These are phyloP conservation scores for Nilaparvata lugens DNA, from an alignment of 1,140 invertebrate species.

Conservation along the genomic window DNA sequence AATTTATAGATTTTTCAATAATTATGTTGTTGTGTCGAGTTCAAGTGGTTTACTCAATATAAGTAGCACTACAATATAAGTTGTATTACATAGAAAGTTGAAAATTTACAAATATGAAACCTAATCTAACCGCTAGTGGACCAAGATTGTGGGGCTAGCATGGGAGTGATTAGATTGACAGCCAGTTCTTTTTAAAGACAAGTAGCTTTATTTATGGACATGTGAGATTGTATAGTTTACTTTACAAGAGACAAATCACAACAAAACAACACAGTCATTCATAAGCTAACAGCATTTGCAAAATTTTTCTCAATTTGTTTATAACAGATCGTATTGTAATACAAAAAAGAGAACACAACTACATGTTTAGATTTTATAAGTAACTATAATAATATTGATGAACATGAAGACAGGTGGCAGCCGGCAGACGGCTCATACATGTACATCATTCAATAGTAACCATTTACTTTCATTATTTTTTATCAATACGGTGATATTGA, in stretches of 20 bases:
- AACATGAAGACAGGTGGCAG: slow-evolving; percentile 20
- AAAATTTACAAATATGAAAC: no score
- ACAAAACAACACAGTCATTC: slow-evolving; percentile 25
- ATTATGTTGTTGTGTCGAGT: no score
- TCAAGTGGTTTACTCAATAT: no score
- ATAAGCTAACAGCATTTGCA: slow-evolving; percentile 27
- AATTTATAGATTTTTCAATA: no score
- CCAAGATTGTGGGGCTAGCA: no score
- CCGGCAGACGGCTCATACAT: slow-evolving; percentile 13
- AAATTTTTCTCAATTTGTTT: slow-evolving; percentile 16
- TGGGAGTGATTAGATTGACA: no score
- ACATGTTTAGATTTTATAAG: slow-evolving; percentile 9
- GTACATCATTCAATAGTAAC: slow-evolving; percentile 14
- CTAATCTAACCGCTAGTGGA: no score
- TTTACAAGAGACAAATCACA: slow-evolving; percentile 28
- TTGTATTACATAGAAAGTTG: no score
- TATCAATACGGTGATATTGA: slow-evolving; percentile 17
- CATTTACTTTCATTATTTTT: slow-evolving; percentile 4
- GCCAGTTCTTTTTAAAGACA: slow-evolving; percentile 21
- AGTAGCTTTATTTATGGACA: slow-evolving; percentile 28
- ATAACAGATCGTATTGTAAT: slow-evolving; percentile 22
- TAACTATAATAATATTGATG: slow-evolving; percentile 15
- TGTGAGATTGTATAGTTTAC: slow-evolving; percentile 26
- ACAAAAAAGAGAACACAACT: slow-evolving; percentile 27
- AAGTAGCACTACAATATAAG: no score